Percentiles rank a stretch among this genome's conserved stretches.
phyloP scores from a whole-genome alignment of 2,113 vertebrate genomes.

The Forbesichthys agassizii region DNA sequence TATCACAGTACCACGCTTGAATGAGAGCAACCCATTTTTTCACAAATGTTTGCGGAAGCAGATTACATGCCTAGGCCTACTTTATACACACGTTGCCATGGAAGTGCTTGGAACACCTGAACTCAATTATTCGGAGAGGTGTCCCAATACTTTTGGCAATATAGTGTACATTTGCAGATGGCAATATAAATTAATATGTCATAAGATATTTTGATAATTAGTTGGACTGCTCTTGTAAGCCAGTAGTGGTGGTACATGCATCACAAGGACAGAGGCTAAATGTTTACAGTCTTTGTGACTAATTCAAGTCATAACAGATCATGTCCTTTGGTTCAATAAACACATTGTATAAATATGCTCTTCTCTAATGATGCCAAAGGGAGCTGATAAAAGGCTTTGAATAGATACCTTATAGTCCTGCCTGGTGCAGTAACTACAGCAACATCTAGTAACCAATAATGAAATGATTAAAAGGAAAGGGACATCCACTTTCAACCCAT shows the following conservation, averaged over 20 bases:
- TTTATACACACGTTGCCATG: too few relatives aligned
- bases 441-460: too few relatives aligned
- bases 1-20: too few relatives aligned
- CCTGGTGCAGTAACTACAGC: neutral
- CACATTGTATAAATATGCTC: neutral
- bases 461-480: too few relatives aligned
- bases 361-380: neutral
- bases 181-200: neutral
- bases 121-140: too few relatives aligned
- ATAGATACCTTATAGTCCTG: neutral
- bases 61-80: too few relatives aligned
- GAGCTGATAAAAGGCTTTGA: neutral
- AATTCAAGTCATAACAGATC: neutral
- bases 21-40: too few relatives aligned
- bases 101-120: too few relatives aligned
- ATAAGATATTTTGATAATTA: neutral
- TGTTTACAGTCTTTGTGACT: neutral
- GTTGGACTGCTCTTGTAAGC: neutral
- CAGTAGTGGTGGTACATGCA: neutral
- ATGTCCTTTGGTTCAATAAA: neutral
- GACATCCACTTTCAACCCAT: too few relatives aligned
- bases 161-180: neutral
- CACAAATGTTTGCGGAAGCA: too few relatives aligned
- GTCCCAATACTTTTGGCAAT: too few relatives aligned
- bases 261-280: neutral